These are phyloP conservation scores for Mionectes macconnelli DNA, from an alignment of 2,113 vertebrate species.

Conservation along the genomic window DNA sequence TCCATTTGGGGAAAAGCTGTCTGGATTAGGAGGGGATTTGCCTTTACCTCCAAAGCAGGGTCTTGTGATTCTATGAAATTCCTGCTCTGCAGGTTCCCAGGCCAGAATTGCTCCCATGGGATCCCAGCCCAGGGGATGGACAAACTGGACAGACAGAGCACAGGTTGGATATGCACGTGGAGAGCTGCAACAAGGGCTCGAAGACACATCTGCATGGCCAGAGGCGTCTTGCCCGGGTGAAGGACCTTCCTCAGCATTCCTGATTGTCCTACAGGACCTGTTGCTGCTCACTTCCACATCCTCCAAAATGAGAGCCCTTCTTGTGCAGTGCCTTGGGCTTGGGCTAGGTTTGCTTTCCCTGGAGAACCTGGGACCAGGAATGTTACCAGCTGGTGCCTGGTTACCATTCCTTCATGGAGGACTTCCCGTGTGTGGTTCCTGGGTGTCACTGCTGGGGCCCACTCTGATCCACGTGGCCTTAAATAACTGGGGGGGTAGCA, in stretches of 20 bases:
- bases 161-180: neutral
- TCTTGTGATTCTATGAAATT: neutral
- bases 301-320: rapidly evolving
- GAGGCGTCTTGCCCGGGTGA: neutral
- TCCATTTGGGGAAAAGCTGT: neutral
- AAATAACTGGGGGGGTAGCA: neutral
- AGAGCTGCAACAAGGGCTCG: neutral
- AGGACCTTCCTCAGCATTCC: neutral
- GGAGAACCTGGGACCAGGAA: neutral
- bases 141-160: neutral
- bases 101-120: neutral
- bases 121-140: neutral
- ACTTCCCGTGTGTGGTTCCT: neutral
- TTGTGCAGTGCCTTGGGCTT: neutral
- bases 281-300: neutral
- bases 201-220: neutral
- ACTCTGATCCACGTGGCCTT: rapidly evolving
- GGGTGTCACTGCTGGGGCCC: neutral
- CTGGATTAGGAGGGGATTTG: neutral
- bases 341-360: neutral
- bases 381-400: rapidly evolving
- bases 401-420: neutral
- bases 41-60: neutral
- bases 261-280: neutral
- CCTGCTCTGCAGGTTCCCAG: neutral